phyloP scores from a whole-genome alignment of 2,888 invertebrate genomes.

The Zaprionus obscuricornis region DNA sequence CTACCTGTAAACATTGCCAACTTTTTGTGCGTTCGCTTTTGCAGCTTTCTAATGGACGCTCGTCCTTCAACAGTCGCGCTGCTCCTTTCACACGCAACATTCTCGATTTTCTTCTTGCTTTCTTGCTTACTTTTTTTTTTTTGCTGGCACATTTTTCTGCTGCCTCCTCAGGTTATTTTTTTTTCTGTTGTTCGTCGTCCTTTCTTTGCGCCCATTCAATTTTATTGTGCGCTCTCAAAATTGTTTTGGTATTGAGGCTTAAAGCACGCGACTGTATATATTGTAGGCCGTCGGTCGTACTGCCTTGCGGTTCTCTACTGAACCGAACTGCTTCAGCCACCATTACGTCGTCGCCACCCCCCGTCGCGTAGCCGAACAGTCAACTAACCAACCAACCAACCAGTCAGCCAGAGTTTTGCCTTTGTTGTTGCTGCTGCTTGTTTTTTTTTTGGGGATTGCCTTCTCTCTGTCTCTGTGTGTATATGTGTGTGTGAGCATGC shows the following conservation, averaged over 20 bases:
- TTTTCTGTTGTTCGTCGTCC: slow-evolving; percentile 25
- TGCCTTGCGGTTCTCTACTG: slow-evolving; percentile 1
- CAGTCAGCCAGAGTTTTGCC: slow-evolving; percentile 32
- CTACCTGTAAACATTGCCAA: slow-evolving; percentile 68
- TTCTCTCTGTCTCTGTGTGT: slow-evolving; percentile 18
- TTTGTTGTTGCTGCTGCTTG: slow-evolving; percentile 19
- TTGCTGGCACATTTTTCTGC: slow-evolving; percentile 60
- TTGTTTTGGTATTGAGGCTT: slow-evolving; percentile 78
- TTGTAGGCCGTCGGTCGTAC: slow-evolving; percentile 45
- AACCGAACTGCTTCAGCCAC: background rate
- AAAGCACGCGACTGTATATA: slow-evolving; percentile 74
- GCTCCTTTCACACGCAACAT: slow-evolving; percentile 73
- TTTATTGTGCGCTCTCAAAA: slow-evolving; percentile 76
- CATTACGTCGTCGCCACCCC: background rate
- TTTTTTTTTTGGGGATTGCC: slow-evolving; percentile 33
- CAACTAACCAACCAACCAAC: slow-evolving; percentile 27
- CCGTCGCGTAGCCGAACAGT: slow-evolving; percentile 5
- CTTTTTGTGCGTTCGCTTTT: slow-evolving; percentile 47
- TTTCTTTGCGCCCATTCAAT: slow-evolving; percentile 65
- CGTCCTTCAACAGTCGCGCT: slow-evolving; percentile 75
- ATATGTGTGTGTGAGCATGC: slow-evolving; percentile 32
- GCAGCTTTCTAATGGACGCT: slow-evolving; percentile 68
- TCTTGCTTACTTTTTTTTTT: slow-evolving; percentile 24
- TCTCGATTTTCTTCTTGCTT: slow-evolving; percentile 10
- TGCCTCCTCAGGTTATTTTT: slow-evolving; percentile 41